phyloP scores from a whole-genome alignment of 2,113 vertebrate species.

The Sinocyclocheilus maitianheensis region DNA sequence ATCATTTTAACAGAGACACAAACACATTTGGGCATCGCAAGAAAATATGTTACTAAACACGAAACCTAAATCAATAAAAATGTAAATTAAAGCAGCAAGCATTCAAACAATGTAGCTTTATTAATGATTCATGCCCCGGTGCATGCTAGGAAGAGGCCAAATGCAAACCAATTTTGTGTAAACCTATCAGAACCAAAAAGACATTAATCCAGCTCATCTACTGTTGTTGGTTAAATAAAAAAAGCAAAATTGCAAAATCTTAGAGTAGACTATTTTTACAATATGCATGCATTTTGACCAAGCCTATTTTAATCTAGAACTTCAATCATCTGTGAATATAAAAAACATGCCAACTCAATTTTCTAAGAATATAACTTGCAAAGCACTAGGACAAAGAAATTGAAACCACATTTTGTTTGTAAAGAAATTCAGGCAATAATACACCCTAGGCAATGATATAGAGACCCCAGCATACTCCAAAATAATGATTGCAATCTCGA shows the following conservation, averaged over 20 bases:
- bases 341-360: background rate
- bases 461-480: background rate
- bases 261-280: background rate
- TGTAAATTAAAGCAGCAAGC: background rate
- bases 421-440: background rate
- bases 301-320: background rate
- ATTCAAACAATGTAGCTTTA: background rate
- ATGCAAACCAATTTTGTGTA: background rate
- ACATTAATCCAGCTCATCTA: background rate
- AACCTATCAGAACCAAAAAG: background rate
- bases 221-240: background rate
- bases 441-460: background rate
- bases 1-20: background rate
- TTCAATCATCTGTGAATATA: background rate
- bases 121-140: background rate
- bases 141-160: background rate
- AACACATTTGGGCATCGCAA: background rate
- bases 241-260: background rate
- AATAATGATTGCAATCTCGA: background rate
- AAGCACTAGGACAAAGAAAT: background rate
- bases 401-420: slow-evolving; percentile 13
- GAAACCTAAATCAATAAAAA: background rate
- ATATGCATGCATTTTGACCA: background rate
- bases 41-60: background rate
- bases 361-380: background rate